Evolutionary conservation across 1,140 invertebrate species (phyloP), one percentile per base, ranked within the genome.

Genomic region (Drosophila ironensis): DNA sequence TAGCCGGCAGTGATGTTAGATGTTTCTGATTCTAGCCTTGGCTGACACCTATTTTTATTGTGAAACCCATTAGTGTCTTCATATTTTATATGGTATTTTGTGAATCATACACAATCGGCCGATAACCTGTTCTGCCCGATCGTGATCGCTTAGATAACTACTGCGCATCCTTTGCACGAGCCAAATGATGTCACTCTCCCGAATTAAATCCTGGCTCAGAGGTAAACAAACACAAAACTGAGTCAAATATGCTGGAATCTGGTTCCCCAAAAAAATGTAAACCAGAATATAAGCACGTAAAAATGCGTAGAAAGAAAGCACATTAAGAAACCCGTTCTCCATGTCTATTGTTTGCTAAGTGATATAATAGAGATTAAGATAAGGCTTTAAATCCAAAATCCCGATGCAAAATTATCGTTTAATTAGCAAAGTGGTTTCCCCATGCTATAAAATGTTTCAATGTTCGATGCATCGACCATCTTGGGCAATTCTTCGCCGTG

Each of bases 301-400:
- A 42, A 44, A 72, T 53, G 50, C 52, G 38, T 27, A 42, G 35
- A 71, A 61, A 72, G 27, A 42, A 72, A 71, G 48, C 35, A 2
- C 20, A 22, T 11, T 8, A 41, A 11, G 6, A 54, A 67, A 76
- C 76, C 76, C 46, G 77, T 81, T 80, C 9, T n/a, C n/a, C 45
- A 33, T 57, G 70, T 42, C 19, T 17, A 35, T 57, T 59, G 61
- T 71, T 45, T 44, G 19, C 3, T 22, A 11, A 38, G 51, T 8
- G 24, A 71, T 51, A 76, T 72, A 68, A 77, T 64, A 64, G 47
- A 47, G 47, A 54, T 53, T 72, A 82, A 77, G 53, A 68, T n/a
- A n/a, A n/a, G n/a, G n/a, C n/a, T n/a, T n/a, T n/a, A n/a, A n/a
- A n/a, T n/a, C n/a, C n/a, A n/a, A n/a, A n/a, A n/a, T n/a, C n/a